Percentiles rank a stretch among this genome's conserved stretches.
These are phyloP conservation scores for Theretra japonica DNA, from an alignment of 2,888 invertebrate species.

Conservation along the genomic window DNA sequence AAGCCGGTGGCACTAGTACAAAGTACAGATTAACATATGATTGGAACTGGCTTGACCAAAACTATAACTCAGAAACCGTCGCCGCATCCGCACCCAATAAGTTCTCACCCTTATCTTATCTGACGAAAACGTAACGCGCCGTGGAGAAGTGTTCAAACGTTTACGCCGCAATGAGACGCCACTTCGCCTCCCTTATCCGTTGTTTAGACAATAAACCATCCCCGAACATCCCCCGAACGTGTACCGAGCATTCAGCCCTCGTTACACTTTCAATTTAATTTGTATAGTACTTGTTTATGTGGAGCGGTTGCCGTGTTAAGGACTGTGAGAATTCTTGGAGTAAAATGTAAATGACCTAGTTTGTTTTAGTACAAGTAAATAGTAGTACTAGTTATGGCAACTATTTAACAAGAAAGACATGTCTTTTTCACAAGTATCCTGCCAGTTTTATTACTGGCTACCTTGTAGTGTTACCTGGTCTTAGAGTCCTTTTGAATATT, in stretches of 20 bases:
- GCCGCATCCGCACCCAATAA: neutral
- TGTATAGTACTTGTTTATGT: slow-evolving; percentile 17
- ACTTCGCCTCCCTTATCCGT: slow-evolving; percentile 31
- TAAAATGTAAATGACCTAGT: neutral
- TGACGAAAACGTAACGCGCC: neutral
- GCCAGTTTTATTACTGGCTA: no score
- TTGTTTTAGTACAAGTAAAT: neutral
- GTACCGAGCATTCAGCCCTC: neutral
- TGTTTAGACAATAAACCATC: slow-evolving; percentile 29
- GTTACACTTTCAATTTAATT: slow-evolving; percentile 18
- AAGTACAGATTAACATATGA: neutral
- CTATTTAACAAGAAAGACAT: no score
- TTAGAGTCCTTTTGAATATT: no score
- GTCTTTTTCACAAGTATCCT: no score
- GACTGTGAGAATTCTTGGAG: neutral
- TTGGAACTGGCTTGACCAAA: neutral
- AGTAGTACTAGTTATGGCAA: no score
- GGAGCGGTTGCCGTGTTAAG: neutral
- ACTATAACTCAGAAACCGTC: neutral
- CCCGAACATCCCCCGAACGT: slow-evolving; percentile 26
- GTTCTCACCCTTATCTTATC: neutral
- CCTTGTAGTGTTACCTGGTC: no score
- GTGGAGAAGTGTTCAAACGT: slow-evolving; percentile 41
- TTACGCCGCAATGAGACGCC: slow-evolving; percentile 36
- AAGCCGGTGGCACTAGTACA: no score